phyloP scores from a whole-genome alignment of 1,140 invertebrate species.

The Heliconius eleuchia region DNA sequence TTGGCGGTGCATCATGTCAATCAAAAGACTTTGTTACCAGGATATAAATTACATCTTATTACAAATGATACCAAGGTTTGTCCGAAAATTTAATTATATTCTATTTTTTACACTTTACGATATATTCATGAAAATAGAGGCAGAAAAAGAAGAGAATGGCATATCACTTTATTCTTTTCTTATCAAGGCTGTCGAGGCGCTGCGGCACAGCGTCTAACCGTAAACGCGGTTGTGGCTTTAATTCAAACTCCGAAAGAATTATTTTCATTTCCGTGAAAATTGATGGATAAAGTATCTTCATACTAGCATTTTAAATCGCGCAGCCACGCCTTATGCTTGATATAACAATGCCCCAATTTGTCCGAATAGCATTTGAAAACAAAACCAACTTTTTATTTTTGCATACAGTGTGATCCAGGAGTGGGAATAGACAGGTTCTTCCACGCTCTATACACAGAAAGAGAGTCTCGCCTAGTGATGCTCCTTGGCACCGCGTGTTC shows the following conservation, averaged over 20 bases:
- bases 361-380: too few species aligned
- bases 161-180: too few species aligned
- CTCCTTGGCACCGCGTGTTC: constrained; percentile 93
- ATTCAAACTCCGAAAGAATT: too few species aligned
- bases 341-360: too few species aligned
- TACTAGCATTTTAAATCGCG: too few species aligned
- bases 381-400: background rate
- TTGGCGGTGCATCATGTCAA: constrained; percentile 89
- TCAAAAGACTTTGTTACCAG: constrained; percentile 84
- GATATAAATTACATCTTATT: constrained; percentile 87
- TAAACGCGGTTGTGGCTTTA: too few species aligned
- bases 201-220: too few species aligned
- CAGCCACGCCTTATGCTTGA: too few species aligned
- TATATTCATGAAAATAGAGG: background rate
- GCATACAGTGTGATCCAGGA: constrained; percentile 91
- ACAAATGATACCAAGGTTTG: constrained; percentile 92
- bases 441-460: constrained; percentile 92
- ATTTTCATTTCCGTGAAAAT: too few species aligned
- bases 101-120: background rate
- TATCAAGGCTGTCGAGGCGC: too few species aligned
- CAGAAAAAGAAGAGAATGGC: too few species aligned
- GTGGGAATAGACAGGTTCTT: constrained; percentile 94
- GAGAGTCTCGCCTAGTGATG: constrained; percentile 87
- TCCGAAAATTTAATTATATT: background rate
- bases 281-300: too few species aligned